Conservation (phyloP, 2,888 invertebrate genomes). For the Perithous albicinctus region DNA sequence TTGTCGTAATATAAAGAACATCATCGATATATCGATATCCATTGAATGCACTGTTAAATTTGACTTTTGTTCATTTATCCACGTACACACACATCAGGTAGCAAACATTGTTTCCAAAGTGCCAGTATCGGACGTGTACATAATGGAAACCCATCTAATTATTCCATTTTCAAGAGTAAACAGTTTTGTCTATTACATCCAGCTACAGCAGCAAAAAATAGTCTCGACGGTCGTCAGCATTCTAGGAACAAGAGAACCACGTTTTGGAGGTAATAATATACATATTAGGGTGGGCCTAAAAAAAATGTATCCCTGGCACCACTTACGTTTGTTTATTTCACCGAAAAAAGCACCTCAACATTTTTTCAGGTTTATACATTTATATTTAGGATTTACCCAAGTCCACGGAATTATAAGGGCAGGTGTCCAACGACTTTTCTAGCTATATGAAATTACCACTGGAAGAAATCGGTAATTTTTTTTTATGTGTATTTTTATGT, state of each 20-base stretch:
- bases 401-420: too few species aligned
- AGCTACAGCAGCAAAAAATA: conserved; percentile 71
- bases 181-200: conserved; percentile 43
- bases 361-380: too few species aligned
- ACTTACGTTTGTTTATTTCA: too few species aligned
- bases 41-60: conserved; percentile 48
- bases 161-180: conserved; percentile 62
- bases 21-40: conserved; percentile 10
- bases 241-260: conserved; percentile 38
- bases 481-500: too few species aligned
- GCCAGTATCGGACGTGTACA: conserved; percentile 61
- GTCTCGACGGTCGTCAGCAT: conserved; percentile 57
- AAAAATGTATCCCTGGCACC: too few species aligned
- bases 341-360: too few species aligned
- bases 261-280: not conserved
- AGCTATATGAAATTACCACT: too few species aligned
- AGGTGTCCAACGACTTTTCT: too few species aligned
- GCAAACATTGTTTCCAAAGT: conserved; percentile 46
- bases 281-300: too few species aligned
- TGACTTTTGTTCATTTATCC: conserved; percentile 20
- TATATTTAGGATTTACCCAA: too few species aligned
- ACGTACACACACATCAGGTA: conserved; percentile 51
- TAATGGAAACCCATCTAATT: conserved; percentile 62
- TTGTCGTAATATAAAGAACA: not conserved
- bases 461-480: too few species aligned